Conservation (phyloP, 2,888 invertebrate genomes). For the Tuberolachnus salignus region DNA sequence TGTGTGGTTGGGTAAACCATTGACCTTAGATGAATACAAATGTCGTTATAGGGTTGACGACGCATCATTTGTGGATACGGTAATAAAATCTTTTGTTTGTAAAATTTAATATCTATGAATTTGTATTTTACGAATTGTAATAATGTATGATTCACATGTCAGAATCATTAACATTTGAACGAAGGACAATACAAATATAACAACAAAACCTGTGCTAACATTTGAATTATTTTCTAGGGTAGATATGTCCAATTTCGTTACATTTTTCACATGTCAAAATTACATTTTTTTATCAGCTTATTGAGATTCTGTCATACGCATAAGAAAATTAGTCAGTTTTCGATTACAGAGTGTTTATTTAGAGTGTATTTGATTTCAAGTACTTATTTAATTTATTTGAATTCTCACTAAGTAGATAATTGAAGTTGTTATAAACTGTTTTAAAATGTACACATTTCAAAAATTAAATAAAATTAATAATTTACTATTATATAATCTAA, state of each 20-base stretch:
- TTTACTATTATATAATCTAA: too few relatives aligned
- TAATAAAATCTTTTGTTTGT: slow-evolving; percentile 61
- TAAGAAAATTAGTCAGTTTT: too few relatives aligned
- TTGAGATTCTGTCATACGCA: neutral
- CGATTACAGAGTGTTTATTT: too few relatives aligned
- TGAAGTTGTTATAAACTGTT: neutral
- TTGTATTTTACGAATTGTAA: neutral
- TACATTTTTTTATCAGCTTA: too few relatives aligned
- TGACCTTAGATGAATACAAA: slow-evolving; percentile 74
- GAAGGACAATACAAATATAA: slow-evolving; percentile 11
- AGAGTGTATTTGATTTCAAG: neutral
- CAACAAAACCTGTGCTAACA: slow-evolving; percentile 28
- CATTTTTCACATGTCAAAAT: slow-evolving; percentile 2
- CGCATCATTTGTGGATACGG: slow-evolving; percentile 80
- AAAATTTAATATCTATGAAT: neutral
- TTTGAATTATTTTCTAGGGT: slow-evolving; percentile 27
- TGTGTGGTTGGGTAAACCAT: slow-evolving; percentile 91
- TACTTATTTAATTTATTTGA: neutral
- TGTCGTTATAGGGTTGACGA: slow-evolving; percentile 82
- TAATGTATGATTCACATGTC: neutral
- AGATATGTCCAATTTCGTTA: slow-evolving; percentile 37
- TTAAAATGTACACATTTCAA: neutral
- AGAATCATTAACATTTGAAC: slow-evolving; percentile 23
- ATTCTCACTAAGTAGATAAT: neutral
- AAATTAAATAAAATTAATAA: neutral